These are phyloP conservation scores for Chelonus formosanus DNA, from an alignment of 2,888 invertebrate genomes.

Conservation along the genomic window DNA sequence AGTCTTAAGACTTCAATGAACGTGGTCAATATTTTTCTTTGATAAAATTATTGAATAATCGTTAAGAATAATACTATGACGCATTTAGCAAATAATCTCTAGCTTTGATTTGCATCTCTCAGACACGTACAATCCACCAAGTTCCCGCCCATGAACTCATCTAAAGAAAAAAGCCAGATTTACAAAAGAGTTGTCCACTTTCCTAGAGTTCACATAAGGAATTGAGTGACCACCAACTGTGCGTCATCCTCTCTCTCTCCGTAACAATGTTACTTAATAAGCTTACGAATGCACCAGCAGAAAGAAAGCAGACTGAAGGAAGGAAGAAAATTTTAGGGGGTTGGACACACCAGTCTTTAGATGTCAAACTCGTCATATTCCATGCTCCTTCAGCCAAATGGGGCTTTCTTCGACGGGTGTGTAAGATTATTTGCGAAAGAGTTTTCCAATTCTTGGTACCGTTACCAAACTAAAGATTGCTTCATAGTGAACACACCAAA, in stretches of 20 bases:
- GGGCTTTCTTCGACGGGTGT: no score
- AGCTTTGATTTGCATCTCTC: constrained; percentile 12
- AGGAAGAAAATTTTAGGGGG: constrained; percentile 21
- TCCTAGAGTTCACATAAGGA: constrained; percentile 29
- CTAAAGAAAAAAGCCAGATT: constrained; percentile 32
- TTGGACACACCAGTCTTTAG: constrained; percentile 44
- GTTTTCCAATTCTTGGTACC: no score
- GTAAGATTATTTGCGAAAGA: no score
- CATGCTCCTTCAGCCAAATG: constrained; percentile 41
- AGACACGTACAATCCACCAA: constrained; percentile 6
- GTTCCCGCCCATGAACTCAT: constrained; percentile 22
- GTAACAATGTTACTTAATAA: constrained; percentile 63
- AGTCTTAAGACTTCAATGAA: background rate
- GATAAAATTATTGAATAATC: background rate
- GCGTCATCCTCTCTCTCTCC: constrained; percentile 44
- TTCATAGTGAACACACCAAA: no score
- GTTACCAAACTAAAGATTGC: no score
- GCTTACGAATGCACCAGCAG: constrained; percentile 61
- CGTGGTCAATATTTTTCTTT: background rate
- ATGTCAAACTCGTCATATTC: constrained; percentile 63
- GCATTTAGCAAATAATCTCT: constrained; percentile 16
- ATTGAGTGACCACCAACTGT: constrained; percentile 48
- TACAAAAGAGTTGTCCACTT: constrained; percentile 36
- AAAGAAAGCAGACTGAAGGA: constrained; percentile 47
- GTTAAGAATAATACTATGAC: background rate